Evolutionary conservation across 2,888 invertebrate genomes (phyloP), one percentile per base, ranked within the genome.

Genomic region (Dendrolimus houi): DNA sequence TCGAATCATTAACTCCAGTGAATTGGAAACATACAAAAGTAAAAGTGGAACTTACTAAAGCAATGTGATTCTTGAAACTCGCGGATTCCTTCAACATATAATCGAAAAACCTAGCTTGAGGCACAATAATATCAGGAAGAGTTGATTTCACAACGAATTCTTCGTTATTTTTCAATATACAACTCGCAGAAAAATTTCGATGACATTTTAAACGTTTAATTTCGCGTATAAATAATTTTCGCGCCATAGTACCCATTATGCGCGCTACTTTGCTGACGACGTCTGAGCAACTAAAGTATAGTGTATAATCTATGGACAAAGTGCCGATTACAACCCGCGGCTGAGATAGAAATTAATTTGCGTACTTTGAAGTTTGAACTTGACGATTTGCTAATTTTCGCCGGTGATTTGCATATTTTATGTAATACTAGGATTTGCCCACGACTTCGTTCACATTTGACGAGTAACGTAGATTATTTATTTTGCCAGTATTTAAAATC

Each of bases 81-180:
- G 74, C 66, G 10, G 77, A 77, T 53, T 87, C 72, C 13, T 63
- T 64, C 84, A 84, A 88, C 41, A 90, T 56, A 6, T 78, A 74
- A 57, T 90, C 87, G 64, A 84, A 60, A 66, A 88, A 77, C 57
- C 81, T 75, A 61, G 66, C 69, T 60, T 83, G 77, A 0, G 87
- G 83, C 53, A 86, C 67, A 29, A 78, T 74, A 41, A 84, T 67
- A 64, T 88, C 87, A 10, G 77, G 66, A 29, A 87, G 57, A 9
- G 79, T 64, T 0, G 88, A 88, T 69, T 76, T 83, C 12, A 89
- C 71, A 41, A 87, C 70, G 68, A 73, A 85, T 53, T 87, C 78
- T 9, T 82, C 78, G 62, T 74, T 72, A 59, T 71, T 78, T 56
- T 61, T 72, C 41, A 75, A 57, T 54, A 65, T 67, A 14, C 70